Base-by-base conservation (phyloP, 2,113 vertebrate genomes). In the Cyrtonyx montezumae region DNA sequence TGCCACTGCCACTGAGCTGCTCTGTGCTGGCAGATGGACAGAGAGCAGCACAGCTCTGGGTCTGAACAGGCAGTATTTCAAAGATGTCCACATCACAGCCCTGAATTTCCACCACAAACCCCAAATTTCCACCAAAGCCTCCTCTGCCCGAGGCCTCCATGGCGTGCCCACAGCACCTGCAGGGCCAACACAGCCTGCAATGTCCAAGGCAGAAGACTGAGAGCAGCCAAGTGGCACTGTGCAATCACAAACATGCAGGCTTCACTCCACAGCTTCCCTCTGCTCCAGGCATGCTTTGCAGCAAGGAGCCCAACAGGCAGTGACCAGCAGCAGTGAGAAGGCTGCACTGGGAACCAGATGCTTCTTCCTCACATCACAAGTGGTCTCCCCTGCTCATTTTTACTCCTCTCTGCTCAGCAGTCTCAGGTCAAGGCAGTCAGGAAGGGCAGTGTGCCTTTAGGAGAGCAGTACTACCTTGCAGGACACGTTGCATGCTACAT, bases 331-430 rank as follows among this genome's bases (percentile, higher is more conserved):
- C 80, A 70, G 32, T 18, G 55, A 90, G 51, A 42, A 43, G 46
- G 73, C 63, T 77, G 2, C 30, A 84, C 87, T 90, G 58, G 55
- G 63, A 89, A 93, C 51, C 90, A 95, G 66, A 61, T 88, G 86
- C 58, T 91, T 48, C 48, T 30, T 55, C 48, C 69, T 51, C 37
- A 30, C 69, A 45, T 28, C 8, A 7, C 19, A 17, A 75, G 79
- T 26, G 26, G 19, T 6, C 63, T 77, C 20, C 17, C 17, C 34
- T 42, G 58, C 63, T 75, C 26, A 46, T 42, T 81, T 22, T 58
- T 36, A 23, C 43, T 56, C 49, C 45, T 9, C 69, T 43, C 45
- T 59, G 36, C 68, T 53, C 18, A 23, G 23, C 0, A 30, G 63
- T 40, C 36, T 36, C 19, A 6, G 70, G 25, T 32, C 66, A 69